A percentile compares a stretch with the other conserved stretches of the same genome.
Conservation (phyloP, 2,888 invertebrate genomes). For the Hirtodrosophila cameraria region DNA sequence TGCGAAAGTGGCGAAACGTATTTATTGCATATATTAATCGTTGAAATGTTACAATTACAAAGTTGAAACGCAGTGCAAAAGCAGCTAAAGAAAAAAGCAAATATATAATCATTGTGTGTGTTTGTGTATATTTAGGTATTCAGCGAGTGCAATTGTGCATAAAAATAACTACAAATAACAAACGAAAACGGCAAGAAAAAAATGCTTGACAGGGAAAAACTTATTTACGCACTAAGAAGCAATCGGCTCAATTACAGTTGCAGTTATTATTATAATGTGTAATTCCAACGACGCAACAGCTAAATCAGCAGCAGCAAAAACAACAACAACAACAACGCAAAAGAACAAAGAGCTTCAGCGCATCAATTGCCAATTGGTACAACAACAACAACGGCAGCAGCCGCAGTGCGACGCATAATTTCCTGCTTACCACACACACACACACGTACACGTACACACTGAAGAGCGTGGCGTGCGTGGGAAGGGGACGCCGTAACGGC, state of each 20-base stretch:
- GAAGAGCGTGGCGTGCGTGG: constrained; percentile 55
- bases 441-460: constrained; percentile 10
- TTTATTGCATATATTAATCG: constrained; percentile 28
- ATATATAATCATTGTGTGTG: constrained; percentile 17
- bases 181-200: constrained; percentile 37
- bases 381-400: constrained; percentile 38
- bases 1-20: constrained; percentile 27
- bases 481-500: constrained; percentile 56
- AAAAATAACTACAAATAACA: constrained; percentile 39
- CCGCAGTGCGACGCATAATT: constrained; percentile 72
- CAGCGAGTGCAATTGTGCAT: constrained; percentile 40
- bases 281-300: constrained; percentile 53
- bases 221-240: constrained; percentile 73
- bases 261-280: constrained; percentile 61
- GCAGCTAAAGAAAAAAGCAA: constrained; percentile 5
- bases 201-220: constrained; percentile 64
- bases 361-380: constrained; percentile 47
- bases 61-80: constrained; percentile 11
- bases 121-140: constrained; percentile 25
- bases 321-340: constrained; percentile 36
- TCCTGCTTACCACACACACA: constrained; percentile 62
- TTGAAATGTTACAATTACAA: constrained; percentile 19
- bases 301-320: constrained; percentile 25
- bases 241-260: constrained; percentile 36
- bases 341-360: constrained; percentile 61